phyloP scores from a whole-genome alignment of 2,888 invertebrate species.

The Euzetes globulus region DNA sequence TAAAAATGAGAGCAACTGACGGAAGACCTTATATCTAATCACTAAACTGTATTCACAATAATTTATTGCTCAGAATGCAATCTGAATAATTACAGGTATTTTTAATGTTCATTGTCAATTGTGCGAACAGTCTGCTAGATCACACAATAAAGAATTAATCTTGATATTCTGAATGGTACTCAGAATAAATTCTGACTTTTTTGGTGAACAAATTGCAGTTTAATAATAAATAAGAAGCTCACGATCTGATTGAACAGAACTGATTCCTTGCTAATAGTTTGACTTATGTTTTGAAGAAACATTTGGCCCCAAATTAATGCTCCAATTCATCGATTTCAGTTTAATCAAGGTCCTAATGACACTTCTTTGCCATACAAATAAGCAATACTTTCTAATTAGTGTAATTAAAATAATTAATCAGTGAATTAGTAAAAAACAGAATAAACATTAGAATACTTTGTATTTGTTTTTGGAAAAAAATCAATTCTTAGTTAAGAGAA shows the following conservation, averaged over 20 bases:
- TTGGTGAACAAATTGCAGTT: too few species aligned
- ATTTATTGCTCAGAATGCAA: too few species aligned
- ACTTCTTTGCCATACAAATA: not conserved
- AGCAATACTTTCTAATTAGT: not conserved
- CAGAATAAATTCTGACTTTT: too few species aligned
- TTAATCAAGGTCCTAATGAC: not conserved
- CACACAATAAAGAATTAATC: too few species aligned
- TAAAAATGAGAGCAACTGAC: not conserved
- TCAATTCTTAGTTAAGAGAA: not conserved
- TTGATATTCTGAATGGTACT: too few species aligned
- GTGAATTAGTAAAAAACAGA: not conserved
- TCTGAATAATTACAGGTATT: too few species aligned
- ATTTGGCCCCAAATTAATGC: not conserved
- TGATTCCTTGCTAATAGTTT: not conserved
- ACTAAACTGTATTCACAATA: too few species aligned
- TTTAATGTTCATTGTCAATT: too few species aligned
- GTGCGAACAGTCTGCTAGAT: too few species aligned
- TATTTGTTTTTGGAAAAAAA: not conserved
- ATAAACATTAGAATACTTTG: not conserved
- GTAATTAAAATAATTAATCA: not conserved
- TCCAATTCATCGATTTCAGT: not conserved
- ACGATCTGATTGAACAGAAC: too few species aligned
- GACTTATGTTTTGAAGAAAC: not conserved
- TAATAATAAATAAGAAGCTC: too few species aligned
- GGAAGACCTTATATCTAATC: not conserved